These are phyloP conservation scores for Adelges cooleyi DNA, from an alignment of 1,140 invertebrate genomes.

Conservation along the genomic window DNA sequence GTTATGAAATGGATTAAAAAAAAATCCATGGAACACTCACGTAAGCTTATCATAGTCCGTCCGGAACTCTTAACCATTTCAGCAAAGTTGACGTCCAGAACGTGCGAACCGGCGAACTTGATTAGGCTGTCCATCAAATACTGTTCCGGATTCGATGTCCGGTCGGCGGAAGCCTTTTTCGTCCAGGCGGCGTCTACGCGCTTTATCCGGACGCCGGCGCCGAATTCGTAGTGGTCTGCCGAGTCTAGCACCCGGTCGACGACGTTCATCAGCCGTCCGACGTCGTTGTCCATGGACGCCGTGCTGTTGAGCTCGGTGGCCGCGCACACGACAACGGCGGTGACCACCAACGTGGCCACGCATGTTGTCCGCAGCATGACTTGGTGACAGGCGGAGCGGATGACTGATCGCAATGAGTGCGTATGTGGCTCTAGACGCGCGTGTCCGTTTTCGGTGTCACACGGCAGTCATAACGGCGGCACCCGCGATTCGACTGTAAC, in stretches of 20 bases:
- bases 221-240: not conserved
- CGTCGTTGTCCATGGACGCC: not conserved
- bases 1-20: too few relatives aligned
- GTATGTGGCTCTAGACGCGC: too few relatives aligned
- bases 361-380: not conserved
- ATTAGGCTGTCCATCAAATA: conserved; percentile 5
- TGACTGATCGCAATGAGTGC: too few relatives aligned
- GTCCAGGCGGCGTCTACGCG: not conserved
- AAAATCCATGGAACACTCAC: too few relatives aligned
- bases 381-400: not conserved
- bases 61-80: conserved; percentile 16
- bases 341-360: not conserved
- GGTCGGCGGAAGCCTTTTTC: not conserved
- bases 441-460: too few relatives aligned
- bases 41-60: not conserved
- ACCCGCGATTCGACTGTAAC: too few relatives aligned
- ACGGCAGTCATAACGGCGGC: too few relatives aligned
- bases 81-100: conserved; percentile 13
- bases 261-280: not conserved
- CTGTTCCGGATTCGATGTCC: not conserved
- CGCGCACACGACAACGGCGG: not conserved
- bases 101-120: conserved; percentile 2
- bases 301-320: not conserved
- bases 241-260: not conserved
- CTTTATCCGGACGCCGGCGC: not conserved